phyloP scores from a whole-genome alignment of 2,113 vertebrate species.

The Eira barbara region DNA sequence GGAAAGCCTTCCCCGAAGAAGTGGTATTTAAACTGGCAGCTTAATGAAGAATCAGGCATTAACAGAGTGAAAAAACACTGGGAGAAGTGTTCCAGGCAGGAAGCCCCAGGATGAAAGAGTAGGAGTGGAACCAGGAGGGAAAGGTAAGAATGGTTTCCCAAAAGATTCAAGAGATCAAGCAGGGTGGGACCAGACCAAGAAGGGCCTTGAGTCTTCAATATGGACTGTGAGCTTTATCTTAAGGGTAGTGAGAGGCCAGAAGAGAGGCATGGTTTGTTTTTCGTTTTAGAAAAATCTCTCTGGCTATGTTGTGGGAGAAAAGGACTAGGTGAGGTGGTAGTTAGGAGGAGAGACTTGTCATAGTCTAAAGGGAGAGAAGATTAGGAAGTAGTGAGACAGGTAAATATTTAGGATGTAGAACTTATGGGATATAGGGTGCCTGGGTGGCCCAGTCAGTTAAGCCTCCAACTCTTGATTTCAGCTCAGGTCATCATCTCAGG shows the following conservation, averaged over 20 bases:
- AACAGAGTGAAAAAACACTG: not conserved
- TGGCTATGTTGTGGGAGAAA: not conserved
- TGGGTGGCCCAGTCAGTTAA: not conserved
- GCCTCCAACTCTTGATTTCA: not conserved
- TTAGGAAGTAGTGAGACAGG: not conserved
- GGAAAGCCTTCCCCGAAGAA: not conserved
- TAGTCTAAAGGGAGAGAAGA: not conserved
- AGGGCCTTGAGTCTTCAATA: not conserved
- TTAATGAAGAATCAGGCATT: not conserved
- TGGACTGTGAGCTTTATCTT: not conserved
- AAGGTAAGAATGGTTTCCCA: not conserved
- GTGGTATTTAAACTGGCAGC: not conserved
- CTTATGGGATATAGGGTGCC: not conserved
- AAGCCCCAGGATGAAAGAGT: not conserved
- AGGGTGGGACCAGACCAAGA: not conserved
- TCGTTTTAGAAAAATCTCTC: not conserved
- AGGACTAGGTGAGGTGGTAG: not conserved
- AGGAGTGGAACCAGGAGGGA: not conserved
- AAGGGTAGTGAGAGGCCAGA: not conserved
- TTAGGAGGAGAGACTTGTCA: not conserved
- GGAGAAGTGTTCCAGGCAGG: not conserved
- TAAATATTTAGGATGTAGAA: not conserved
- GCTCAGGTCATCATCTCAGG: not conserved
- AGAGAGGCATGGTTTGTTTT: not conserved
- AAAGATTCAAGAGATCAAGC: not conserved